Percentiles rank a stretch among this genome's conserved stretches.
phyloP scores from a whole-genome alignment of 2,888 invertebrate species.

The Abrostola triplasia region DNA sequence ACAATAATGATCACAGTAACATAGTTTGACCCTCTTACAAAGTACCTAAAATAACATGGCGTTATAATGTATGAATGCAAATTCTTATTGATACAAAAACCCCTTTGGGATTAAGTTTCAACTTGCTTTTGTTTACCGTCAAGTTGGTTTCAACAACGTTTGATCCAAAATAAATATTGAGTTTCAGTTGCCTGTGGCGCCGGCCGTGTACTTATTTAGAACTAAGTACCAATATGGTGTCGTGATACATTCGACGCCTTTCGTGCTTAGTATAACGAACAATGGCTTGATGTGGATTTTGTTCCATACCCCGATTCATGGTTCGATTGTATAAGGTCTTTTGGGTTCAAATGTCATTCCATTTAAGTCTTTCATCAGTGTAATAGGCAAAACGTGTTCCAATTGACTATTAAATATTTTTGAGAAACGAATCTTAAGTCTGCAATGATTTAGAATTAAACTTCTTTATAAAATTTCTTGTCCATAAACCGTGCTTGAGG shows the following conservation, averaged over 20 bases:
- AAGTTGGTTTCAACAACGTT: slow-evolving; percentile 50
- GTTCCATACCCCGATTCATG: no score
- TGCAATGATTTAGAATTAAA: neutral
- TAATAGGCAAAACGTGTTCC: neutral
- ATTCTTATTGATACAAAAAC: slow-evolving; percentile 52
- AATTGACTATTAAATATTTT: neutral
- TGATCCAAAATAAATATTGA: slow-evolving; percentile 58
- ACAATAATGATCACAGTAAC: neutral
- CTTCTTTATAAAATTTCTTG: neutral
- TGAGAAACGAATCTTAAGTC: neutral
- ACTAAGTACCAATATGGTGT: slow-evolving; percentile 30
- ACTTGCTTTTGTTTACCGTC: slow-evolving; percentile 49
- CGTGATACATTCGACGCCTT: slow-evolving; percentile 14
- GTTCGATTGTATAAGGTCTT: neutral
- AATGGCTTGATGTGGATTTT: neutral
- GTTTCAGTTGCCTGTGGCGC: slow-evolving; percentile 43
- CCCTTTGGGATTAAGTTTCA: slow-evolving; percentile 54
- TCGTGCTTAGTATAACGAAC: slow-evolving; percentile 3
- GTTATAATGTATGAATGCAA: slow-evolving; percentile 45
- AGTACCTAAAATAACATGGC: slow-evolving; percentile 17
- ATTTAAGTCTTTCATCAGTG: neutral
- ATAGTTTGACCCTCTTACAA: neutral
- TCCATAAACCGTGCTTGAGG: neutral
- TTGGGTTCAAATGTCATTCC: neutral
- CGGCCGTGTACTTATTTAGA: slow-evolving; percentile 12